These are phyloP conservation scores for Cataglyphis altisquamis DNA, from an alignment of 2,888 invertebrate genomes.

Conservation along the genomic window DNA sequence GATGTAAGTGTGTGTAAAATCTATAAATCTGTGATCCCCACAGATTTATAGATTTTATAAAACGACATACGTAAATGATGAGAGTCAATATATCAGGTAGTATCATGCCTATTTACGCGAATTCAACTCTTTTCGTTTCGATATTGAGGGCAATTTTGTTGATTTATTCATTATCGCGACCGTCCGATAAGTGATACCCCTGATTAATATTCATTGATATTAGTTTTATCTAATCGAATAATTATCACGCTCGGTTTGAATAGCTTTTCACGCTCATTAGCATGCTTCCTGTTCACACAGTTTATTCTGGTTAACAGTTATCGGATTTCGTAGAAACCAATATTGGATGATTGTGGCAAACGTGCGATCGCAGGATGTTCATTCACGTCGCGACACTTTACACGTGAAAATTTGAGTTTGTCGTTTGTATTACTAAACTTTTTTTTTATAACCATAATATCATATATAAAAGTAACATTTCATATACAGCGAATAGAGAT, in stretches of 20 bases:
- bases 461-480: not conserved
- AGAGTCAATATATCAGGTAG: not conserved
- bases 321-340: conserved; percentile 44
- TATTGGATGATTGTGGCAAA: conserved; percentile 27
- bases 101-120: not conserved
- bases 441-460: not conserved
- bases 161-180: conserved; percentile 8
- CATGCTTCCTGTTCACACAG: conserved; percentile 33
- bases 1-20: not conserved
- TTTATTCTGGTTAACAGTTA: conserved; percentile 40
- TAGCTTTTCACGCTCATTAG: conserved; percentile 41
- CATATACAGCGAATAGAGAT: not conserved
- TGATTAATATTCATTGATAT: conserved; percentile 40
- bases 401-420: not conserved
- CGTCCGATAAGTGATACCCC: not conserved
- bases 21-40: too few species aligned
- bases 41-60: not conserved
- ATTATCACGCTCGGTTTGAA: conserved; percentile 35
- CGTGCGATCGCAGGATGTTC: conserved; percentile 7
- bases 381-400: conserved; percentile 8
- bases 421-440: not conserved
- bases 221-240: conserved; percentile 43
- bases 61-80: not conserved
- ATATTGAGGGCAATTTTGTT: not conserved
- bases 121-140: not conserved